Base-by-base conservation (phyloP, 2,797 vertebrate species). In the Prionace glauca region DNA sequence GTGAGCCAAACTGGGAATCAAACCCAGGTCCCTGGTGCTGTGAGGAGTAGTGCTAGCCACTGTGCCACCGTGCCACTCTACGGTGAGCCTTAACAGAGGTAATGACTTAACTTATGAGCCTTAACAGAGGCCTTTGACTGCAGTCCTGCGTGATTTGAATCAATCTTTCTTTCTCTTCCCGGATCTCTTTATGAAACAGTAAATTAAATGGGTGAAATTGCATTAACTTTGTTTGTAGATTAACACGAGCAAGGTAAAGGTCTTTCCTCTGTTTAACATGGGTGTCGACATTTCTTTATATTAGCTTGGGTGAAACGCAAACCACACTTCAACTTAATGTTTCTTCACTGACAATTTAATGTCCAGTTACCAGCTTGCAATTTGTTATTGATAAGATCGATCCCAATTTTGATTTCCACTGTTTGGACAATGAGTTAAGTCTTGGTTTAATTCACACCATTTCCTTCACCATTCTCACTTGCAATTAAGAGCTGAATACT, bases 311-410 rank as follows among this genome's bases (percentile, higher is more conserved):
- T 91, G 65, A 90, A 36, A 65, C 67, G 60, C 88, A 65, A 91
- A 36, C 7, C 60, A 36, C 88, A 67, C 8, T 67, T 91, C 60
- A 67, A 20, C 32, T 65, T 65, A 67, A 91, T 7, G 62, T n/a
- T 65, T n/a, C 18, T 32, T 60, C 88, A 67, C 32, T 91, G 88
- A 16, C 60, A 91, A 67, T 36, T 65, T 65, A 7, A 67, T 91
- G 65, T 65, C 60, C 32, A 91, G 62, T 67, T 16, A 1, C 32
- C 20, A 29, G 60, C 88, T 65, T 36, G 32, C 20, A 65, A 91
- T 91, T 91, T 65, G n/a, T 91, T 91, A 91, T 91, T 91, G 62
- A 67, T 91, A 67, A 91, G 60, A 91, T n/a, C 88, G 65, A 91
- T 91, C 67, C 88, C 62, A n/a, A 65, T 91, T 60, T 67, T 65